phyloP scores from a whole-genome alignment of 2,113 vertebrate genomes.

The Felis chaus region DNA sequence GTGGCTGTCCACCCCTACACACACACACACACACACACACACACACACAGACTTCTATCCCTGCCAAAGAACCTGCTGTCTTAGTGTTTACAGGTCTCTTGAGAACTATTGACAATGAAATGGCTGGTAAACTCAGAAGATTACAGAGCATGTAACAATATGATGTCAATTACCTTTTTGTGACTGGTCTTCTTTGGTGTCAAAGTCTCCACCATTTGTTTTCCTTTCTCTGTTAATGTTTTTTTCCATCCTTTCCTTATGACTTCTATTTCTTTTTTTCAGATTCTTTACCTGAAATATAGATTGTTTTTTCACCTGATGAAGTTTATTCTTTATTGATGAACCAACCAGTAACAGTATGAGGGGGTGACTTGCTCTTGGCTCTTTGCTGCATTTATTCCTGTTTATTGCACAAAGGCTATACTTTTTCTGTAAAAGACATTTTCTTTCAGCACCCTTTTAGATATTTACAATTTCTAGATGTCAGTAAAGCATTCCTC shows the following conservation, averaged over 20 bases:
- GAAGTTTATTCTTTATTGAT: background rate
- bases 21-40: background rate
- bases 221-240: background rate
- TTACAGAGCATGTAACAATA: background rate
- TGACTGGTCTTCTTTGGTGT: background rate
- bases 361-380: background rate
- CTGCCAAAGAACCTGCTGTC: background rate
- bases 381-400: background rate
- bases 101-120: constrained; percentile 18
- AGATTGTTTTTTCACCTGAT: background rate
- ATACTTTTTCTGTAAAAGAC: background rate
- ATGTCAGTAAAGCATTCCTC: background rate
- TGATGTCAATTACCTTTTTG: background rate
- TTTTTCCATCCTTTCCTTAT: background rate
- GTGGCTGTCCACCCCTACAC: background rate
- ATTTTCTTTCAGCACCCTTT: background rate
- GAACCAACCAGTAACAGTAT: background rate
- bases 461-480: background rate
- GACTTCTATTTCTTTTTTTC: background rate
- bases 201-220: background rate
- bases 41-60: background rate
- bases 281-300: background rate
- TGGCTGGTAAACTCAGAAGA: background rate
- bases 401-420: background rate
- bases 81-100: background rate